Base-by-base conservation (phyloP, 2,888 invertebrate species). In the Bruchidius siliquastri region DNA sequence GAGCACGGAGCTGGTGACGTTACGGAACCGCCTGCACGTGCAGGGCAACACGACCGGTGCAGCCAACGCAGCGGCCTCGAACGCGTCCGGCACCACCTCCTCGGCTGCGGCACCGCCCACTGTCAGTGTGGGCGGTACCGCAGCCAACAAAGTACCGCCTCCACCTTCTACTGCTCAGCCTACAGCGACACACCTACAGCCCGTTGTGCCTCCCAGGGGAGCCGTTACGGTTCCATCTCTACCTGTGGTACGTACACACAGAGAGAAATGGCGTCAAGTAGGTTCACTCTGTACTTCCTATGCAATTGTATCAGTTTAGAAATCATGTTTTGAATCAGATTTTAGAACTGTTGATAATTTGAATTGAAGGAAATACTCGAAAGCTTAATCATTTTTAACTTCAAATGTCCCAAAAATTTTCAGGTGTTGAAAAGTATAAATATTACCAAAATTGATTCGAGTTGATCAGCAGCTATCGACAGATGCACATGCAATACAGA, bases 1-100 rank as follows among this genome's bases (percentile, higher is more conserved):
- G 80, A 95, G 95, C 88, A 94, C 96, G 80, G 96, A 96, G 89
- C 89, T 97, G 89, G 95, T 96, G 85, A 96, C 96, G 81, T 91
- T 97, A 85, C 91, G 96, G 82, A 96, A 96, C 88, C 92, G 95
- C 80, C 90, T 96, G 84, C 95, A 96, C 89, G 95, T 95, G 83
- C 90, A 89, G 85, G 77, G 86, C 72, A 85, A 85, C 79, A 82
- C 84, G 78, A 83, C 85, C 79, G 79, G 89, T 86, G 85, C 90
- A 85, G 82, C 83, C 84, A 73, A 73, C n/a, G 76, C 72, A 22
- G 76, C 76, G n/a, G 49, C 77, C 3, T 72, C 74, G n/a, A 30
- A 21, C 30, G 68, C 74, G 79, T 77, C 71, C 82, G 75, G 84
- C 83, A 74, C 84, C 18, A 72, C 74, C 74, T 87, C 87, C 75